Evolutionary conservation across 2,888 invertebrate species (phyloP), one percentile per base, ranked within the genome.

Genomic region (Scotopteryx bipunctaria): DNA sequence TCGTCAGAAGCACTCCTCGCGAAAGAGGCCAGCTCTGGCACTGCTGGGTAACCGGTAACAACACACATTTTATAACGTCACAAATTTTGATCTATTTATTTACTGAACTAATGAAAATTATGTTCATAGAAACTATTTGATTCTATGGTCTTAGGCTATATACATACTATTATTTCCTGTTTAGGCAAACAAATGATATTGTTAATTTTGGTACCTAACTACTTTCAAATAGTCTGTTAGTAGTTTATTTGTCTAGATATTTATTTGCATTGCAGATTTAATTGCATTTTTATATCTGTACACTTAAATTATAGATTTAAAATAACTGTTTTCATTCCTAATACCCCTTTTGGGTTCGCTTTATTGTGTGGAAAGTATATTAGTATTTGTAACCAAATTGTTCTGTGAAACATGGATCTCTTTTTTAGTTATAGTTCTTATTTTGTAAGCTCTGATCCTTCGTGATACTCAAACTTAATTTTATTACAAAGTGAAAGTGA

Each of bases 1-100:
- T 87, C 86, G 4, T 76, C 88, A 13, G 89, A 89, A 71, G 83
- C 85, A 13, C 59, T 83, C 13, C 40, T 76, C 37, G 55, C 73
- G 13, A 86, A 86, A 73, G 86, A 87, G 35, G 67, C 80, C 11
- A 75, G 71, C 62, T 69, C 78, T 4, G 80, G 78, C 29, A 78
- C 76, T 35, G 71, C 76, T 42, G 72, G 66, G 47, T 80, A 76
- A 71, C 52, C 58, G 40, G 25, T 37, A 44, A 43, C n/a, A 27
- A 14, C 14, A n/a, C 14, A 25, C 8, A 35, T 25, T 50, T 52
- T 35, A 13, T 25, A 44, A 11, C 32, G 40, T 46, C 29, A 13
- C 37, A 45, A 40, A 35, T 40, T 37, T 54, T 41, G 13, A 38
- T 51, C 6, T 16, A 31, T 51, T 53, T 48, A 36, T 52, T 52